Evolutionary conservation across 1,140 invertebrate genomes (phyloP).

Genomic region (Olivierus martensii): DNA sequence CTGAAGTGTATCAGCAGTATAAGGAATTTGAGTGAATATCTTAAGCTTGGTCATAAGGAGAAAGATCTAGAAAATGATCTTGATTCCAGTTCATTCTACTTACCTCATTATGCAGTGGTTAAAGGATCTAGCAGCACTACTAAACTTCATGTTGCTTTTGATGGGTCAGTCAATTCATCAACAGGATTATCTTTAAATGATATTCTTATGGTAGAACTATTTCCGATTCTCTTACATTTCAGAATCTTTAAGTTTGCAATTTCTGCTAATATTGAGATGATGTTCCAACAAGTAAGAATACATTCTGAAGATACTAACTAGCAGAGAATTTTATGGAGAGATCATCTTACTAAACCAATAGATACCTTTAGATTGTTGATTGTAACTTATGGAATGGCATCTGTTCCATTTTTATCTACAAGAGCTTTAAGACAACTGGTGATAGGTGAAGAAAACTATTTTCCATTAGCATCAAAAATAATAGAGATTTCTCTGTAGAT

Average conservation of each 20-base stretch:
- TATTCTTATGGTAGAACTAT: too few relatives aligned
- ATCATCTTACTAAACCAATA: background rate
- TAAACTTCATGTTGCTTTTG: too few relatives aligned
- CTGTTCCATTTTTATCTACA: background rate
- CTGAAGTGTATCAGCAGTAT: too few relatives aligned
- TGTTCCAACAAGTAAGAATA: background rate
- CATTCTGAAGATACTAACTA: background rate
- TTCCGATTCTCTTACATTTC: background rate
- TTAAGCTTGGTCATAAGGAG: too few relatives aligned
- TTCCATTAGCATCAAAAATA: constrained; percentile 15
- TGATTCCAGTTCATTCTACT: too few relatives aligned
- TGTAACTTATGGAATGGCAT: background rate
- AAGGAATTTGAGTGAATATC: too few relatives aligned
- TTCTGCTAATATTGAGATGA: background rate
- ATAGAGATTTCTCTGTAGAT: constrained; percentile 23
- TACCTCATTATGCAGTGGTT: too few relatives aligned
- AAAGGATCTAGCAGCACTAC: too few relatives aligned
- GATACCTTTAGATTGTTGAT: background rate
- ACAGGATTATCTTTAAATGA: too few relatives aligned
- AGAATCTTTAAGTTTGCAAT: background rate
- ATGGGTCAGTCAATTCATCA: too few relatives aligned
- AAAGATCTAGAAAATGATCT: too few relatives aligned
- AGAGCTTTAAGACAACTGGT: background rate
- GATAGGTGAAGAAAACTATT: constrained; percentile 18
- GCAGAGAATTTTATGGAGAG: background rate